Base-by-base conservation (phyloP, 1,140 invertebrate species). In the Leptinotarsa lineolata region DNA sequence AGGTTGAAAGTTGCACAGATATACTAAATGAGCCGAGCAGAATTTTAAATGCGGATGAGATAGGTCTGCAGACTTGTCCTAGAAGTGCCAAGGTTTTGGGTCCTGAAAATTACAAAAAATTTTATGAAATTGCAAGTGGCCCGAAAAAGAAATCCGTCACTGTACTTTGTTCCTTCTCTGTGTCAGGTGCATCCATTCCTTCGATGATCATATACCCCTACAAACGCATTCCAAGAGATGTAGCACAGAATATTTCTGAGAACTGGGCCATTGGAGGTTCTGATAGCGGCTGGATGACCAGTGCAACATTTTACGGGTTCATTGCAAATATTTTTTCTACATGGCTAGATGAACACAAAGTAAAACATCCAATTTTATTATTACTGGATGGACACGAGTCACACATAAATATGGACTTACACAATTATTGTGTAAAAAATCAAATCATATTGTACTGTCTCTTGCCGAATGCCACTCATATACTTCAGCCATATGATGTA, bases 311-410 rank as follows among this genome's bases (percentile, higher is more conserved):
- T 77, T 86, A 81, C 72, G 84, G 86, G 73, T 87, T 83, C 68
- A 77, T 86, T 13, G 71, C 78, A 13, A 84, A 86, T 73, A 74
- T 82, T 5, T 85, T 86, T 72, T 58, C 80, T 60, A 72, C 77
- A 18, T 81, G 82, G 70, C 30, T 77, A 24, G 39, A 24, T 44
- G 39, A 70, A 61, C 75, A 80, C 68, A 72, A 79, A 24, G 81
- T 84, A 22, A 20, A 70, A 76, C 39, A 66, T 30, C 83, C 85
- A 30, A 72, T 85, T 44, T 73, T 84, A 39, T 77, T 86, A n/a
- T 86, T 85, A 81, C 64, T 86, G 8, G 85, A 86, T 79, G 84
- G 84, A 13, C 85, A 86, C 73, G 70, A 64, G 15, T 84, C 83
- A 0, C 83, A 86, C 71, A 20, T 84, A 22, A 82, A 82, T 5